These are phyloP conservation scores for Teleiodes luculella DNA, from an alignment of 2,888 invertebrate species.

Conservation along the genomic window DNA sequence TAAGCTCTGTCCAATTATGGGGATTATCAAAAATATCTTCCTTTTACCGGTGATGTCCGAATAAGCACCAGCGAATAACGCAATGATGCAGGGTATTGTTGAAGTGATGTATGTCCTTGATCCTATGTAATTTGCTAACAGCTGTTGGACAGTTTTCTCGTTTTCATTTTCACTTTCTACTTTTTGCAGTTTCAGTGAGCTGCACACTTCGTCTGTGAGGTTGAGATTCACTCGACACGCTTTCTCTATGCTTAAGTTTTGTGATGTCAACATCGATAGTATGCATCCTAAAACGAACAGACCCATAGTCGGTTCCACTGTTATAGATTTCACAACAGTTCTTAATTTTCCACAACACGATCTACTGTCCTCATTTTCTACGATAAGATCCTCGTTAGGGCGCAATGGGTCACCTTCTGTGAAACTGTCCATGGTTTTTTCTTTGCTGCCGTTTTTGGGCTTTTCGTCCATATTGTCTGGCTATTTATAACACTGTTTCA, in stretches of 20 bases:
- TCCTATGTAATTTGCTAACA: slow-evolving; percentile 85
- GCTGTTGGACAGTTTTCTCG: slow-evolving; percentile 80
- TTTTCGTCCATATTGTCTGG: background rate
- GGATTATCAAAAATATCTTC: slow-evolving; percentile 86
- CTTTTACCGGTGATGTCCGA: slow-evolving; percentile 82
- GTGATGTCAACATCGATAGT: slow-evolving; percentile 83
- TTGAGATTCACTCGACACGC: slow-evolving; percentile 89
- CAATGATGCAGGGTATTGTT: slow-evolving; percentile 85
- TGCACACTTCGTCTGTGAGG: slow-evolving; percentile 83
- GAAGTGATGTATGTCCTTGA: slow-evolving; percentile 91
- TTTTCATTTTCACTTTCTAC: slow-evolving; percentile 73
- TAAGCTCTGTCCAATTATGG: slow-evolving; percentile 84
- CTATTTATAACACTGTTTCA: background rate
- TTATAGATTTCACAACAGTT: slow-evolving; percentile 40
- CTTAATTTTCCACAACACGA: slow-evolving; percentile 35
- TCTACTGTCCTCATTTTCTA: slow-evolving; percentile 21
- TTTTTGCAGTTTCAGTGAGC: slow-evolving; percentile 82
- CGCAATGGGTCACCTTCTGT: slow-evolving; percentile 29
- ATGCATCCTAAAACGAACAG: slow-evolving; percentile 48
- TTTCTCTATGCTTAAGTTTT: slow-evolving; percentile 89
- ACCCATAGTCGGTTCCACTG: slow-evolving; percentile 55
- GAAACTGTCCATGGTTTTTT: slow-evolving; percentile 11
- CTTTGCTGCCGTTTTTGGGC: background rate
- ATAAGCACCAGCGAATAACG: slow-evolving; percentile 88
- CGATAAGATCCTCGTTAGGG: slow-evolving; percentile 7